Base-by-base conservation (phyloP, 1,140 invertebrate genomes). In the Hyles vespertilio region DNA sequence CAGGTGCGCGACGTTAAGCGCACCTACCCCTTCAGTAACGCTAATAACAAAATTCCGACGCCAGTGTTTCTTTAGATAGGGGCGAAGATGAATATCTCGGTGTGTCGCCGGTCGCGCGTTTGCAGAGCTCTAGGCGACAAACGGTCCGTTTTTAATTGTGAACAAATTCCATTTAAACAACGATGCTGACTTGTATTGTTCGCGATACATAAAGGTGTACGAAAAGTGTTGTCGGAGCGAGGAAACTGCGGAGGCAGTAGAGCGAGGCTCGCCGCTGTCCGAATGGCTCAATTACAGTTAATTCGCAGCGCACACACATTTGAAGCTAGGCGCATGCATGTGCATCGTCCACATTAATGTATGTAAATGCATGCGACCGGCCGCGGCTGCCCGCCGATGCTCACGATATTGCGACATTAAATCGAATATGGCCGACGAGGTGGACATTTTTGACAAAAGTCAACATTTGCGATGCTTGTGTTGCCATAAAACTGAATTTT, bases 261-360 rank as follows among this genome's bases (percentile, higher is more conserved):
- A 74, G 72, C 74, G 67, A 69, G 65, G 69, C 67, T 72, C 62
- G 74, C 74, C 73, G 69, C 69, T 84, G 76, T 84, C 75, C 84
- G 74, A 89, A 87, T 87, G 83, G 80, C 84, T 89, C 86, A 89
- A 87, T 89, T 84, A 86, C 86, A 86, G 82, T 87, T 87, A 87
- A 88, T 87, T 84, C 80, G 79, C 77, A 82, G 72, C 72, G 76
- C 80, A 87, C 82, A 88, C 83, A 88, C 78, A 85, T 81, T 80
- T 68, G 68, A 72, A 70, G 77, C 69, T 71, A 75, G 74, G 70
- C 72, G 82, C 74, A 84, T 84, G 82, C 81, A 85, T 85, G 77
- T 81, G 79, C 76, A 72, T 63, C 73, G 79, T 79, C 69, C 74
- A 75, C 79, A 83, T 84, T 85, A 87, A 88, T 87, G 81, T 88